Conservation (phyloP, 2,797 vertebrate species). For the Onychomys torridus region DNA sequence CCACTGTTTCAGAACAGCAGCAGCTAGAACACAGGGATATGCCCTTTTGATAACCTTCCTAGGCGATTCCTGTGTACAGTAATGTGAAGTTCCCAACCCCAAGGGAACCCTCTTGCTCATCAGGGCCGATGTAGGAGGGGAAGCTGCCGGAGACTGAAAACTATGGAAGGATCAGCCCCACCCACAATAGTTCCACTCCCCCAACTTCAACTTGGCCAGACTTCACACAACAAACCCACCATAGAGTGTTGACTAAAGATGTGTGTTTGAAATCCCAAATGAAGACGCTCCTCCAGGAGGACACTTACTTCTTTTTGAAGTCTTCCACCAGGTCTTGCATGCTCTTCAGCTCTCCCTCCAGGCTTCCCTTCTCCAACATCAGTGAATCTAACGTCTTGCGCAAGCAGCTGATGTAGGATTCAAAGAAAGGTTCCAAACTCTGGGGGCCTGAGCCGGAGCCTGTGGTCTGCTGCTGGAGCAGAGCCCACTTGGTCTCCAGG, state of each 20-base stretch:
- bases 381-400: constrained; percentile 91
- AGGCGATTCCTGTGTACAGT: background rate
- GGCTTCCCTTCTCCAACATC: constrained; percentile 87
- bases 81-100: background rate
- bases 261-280: background rate
- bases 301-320: constrained; percentile 95
- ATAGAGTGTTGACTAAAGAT: background rate
- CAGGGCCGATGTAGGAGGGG: background rate
- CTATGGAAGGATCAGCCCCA: background rate
- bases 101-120: background rate
- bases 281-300: background rate
- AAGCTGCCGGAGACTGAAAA: background rate
- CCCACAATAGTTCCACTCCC: background rate
- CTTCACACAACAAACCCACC: background rate
- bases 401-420: constrained; percentile 92
- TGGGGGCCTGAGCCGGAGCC: constrained; percentile 82
- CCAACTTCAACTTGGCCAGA: background rate
- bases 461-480: constrained; percentile 93
- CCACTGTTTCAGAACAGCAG: background rate
- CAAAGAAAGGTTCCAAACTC: constrained; percentile 93
- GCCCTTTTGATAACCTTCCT: background rate
- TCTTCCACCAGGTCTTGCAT: constrained; percentile 96
- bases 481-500: constrained; percentile 95
- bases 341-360: constrained; percentile 94
- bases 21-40: background rate